These are phyloP conservation scores for Troglohyphantes excavatus DNA, from an alignment of 2,888 invertebrate genomes.

Conservation along the genomic window DNA sequence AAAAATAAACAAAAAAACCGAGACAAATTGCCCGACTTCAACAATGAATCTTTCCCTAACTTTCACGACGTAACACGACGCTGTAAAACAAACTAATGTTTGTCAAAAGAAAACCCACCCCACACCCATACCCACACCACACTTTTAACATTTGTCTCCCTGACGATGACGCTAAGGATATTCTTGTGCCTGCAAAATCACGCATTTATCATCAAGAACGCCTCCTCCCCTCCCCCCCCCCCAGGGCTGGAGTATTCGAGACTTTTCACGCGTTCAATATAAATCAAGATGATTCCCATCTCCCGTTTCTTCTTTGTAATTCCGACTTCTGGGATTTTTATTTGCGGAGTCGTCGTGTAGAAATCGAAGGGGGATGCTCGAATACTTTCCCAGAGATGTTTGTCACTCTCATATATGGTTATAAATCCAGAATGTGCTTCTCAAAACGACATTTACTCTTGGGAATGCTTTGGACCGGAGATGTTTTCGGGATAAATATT, in stretches of 20 bases:
- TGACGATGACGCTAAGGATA: background rate
- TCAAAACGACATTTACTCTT: background rate
- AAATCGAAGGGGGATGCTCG: no score
- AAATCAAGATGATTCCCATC: background rate
- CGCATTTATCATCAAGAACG: background rate
- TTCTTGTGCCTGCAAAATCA: background rate
- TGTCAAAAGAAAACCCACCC: background rate
- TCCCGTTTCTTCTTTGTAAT: no score
- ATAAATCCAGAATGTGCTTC: background rate
- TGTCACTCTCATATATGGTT: background rate
- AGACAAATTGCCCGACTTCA: background rate
- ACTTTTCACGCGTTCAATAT: background rate
- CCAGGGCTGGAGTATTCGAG: background rate
- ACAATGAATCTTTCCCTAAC: background rate
- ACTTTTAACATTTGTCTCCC: slow-evolving; percentile 1
- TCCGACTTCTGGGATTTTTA: no score
- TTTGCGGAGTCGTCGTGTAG: no score
- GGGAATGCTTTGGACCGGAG: background rate
- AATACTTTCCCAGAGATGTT: background rate
- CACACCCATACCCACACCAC: background rate
- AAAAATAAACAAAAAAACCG: no score
- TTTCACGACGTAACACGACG: background rate
- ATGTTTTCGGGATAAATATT: background rate
- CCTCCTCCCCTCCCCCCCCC: background rate
- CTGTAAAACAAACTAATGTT: background rate